A percentile compares a stretch with the other conserved stretches of the same genome.
Evolutionary conservation across 2,797 vertebrate species (phyloP).

Genomic region (Alosa sapidissima): DNA sequence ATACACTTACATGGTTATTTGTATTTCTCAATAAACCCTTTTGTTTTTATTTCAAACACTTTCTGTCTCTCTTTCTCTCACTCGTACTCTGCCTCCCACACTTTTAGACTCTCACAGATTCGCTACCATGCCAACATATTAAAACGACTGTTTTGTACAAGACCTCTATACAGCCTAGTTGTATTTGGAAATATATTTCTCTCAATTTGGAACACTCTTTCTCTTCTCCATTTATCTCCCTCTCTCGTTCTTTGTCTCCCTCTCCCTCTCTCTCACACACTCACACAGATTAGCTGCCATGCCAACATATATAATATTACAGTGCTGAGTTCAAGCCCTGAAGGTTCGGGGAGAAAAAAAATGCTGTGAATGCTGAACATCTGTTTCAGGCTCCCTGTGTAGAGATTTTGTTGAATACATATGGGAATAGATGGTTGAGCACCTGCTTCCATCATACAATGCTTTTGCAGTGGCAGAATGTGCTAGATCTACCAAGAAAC

Average conservation of each 20-base stretch:
- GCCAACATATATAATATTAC: neutral
- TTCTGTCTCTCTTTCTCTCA: neutral
- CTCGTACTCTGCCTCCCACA: too few relatives aligned
- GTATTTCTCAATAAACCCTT: neutral
- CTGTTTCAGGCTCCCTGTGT: neutral
- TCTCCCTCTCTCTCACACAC: conserved; percentile 8
- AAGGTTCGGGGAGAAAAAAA: neutral
- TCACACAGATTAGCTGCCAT: conserved; percentile 5
- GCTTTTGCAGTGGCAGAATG: neutral
- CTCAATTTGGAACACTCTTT: neutral
- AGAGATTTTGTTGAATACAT: neutral
- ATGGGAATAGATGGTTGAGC: neutral
- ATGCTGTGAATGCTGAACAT: neutral
- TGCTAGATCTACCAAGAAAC: neutral
- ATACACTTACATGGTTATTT: neutral
- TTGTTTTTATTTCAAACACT: neutral
- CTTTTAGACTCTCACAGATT: too few relatives aligned
- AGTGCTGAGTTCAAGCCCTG: neutral
- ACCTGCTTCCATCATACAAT: neutral
- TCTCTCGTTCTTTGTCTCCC: neutral
- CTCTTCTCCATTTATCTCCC: neutral
- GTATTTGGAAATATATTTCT: neutral
- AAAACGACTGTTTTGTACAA: too few relatives aligned
- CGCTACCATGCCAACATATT: too few relatives aligned
- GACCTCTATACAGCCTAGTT: too few relatives aligned